Evolutionary conservation across 2,797 vertebrate species (phyloP).

Genomic region (Rhodeus uyekii): DNA sequence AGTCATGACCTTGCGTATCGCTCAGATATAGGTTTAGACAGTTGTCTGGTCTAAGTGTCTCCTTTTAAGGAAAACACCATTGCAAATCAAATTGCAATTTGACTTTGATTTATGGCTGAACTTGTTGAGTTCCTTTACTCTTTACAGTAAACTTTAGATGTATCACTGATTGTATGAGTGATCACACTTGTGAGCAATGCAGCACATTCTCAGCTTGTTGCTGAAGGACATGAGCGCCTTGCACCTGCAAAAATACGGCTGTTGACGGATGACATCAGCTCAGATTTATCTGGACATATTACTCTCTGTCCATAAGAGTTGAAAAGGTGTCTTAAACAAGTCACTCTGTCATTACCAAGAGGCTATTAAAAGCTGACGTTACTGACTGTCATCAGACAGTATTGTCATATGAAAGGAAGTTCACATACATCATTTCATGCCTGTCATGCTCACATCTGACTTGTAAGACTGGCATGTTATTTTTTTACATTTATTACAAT

Average conservation of each 20-base stretch:
- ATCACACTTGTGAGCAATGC: background rate
- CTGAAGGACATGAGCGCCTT: background rate
- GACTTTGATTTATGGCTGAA: conserved; percentile 13
- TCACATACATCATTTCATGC: conserved; percentile 27
- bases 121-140: background rate
- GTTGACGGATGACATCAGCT: conserved; percentile 27
- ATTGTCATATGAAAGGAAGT: conserved; percentile 26
- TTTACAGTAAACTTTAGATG: conserved; percentile 26
- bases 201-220: conserved; percentile 15
- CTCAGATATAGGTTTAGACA: background rate
- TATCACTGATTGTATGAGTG: conserved; percentile 5
- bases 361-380: conserved; percentile 31
- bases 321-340: background rate
- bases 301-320: conserved; percentile 32
- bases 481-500: conserved; percentile 10
- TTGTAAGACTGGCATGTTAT: background rate
- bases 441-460: background rate
- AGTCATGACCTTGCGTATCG: background rate
- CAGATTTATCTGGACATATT: conserved; percentile 13
- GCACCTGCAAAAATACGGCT: conserved; percentile 23
- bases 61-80: conserved; percentile 17
- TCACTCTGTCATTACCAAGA: conserved; percentile 20
- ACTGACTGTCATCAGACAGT: conserved; percentile 16
- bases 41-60: background rate
- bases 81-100: background rate